phyloP scores from a whole-genome alignment of 2,113 vertebrate species.

The Dipodomys stephensi region DNA sequence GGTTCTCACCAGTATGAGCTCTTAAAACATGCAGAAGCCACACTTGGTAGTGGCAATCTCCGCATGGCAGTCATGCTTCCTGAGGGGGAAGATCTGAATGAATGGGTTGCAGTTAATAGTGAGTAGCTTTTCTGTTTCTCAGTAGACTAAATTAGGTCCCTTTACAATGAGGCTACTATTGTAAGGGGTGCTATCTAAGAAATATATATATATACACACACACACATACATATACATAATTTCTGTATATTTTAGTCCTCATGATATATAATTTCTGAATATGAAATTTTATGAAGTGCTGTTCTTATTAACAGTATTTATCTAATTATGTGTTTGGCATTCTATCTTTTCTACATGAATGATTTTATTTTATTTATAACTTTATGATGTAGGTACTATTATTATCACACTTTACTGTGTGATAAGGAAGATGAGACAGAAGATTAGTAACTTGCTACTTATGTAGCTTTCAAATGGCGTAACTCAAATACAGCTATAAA shows the following conservation, averaged over 20 bases:
- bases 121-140: conserved; percentile 78
- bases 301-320: neutral
- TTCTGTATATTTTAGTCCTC: neutral
- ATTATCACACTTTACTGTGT: neutral
- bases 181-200: neutral
- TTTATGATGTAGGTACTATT: neutral
- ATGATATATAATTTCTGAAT: conserved; percentile 34
- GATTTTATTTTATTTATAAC: conserved; percentile 52
- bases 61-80: conserved; percentile 93
- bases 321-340: neutral
- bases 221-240: too few relatives aligned
- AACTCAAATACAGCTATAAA: neutral
- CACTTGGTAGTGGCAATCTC: conserved; percentile 92
- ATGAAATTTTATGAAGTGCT: conserved; percentile 47
- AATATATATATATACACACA: too few relatives aligned
- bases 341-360: conserved; percentile 12
- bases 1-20: conserved; percentile 93
- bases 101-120: conserved; percentile 95
- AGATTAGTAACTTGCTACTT: neutral
- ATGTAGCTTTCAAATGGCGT: neutral
- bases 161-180: neutral
- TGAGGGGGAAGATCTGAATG: conserved; percentile 92
- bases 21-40: conserved; percentile 93
- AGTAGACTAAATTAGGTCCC: neutral
- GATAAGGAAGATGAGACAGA: conserved; percentile 40